Evolutionary conservation across 23 tunicate genomes (phyloP), one percentile per base, ranked within the genome.

Genomic region (Diplosoma virens): DNA sequence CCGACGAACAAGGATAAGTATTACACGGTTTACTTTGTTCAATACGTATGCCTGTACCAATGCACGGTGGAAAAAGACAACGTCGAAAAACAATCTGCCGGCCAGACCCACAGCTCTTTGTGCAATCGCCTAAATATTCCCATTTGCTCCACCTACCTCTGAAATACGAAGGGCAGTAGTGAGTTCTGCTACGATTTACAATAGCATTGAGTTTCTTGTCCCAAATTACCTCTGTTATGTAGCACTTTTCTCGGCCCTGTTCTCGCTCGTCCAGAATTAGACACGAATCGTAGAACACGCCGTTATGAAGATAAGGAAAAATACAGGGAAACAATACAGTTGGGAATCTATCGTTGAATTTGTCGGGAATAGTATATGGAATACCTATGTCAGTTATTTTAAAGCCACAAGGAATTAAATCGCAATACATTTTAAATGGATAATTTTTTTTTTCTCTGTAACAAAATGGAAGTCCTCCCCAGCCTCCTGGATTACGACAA

Each of bases 131-230:
- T 24, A 24, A 31, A 47, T 35, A 71, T 3, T 30, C 23, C 89
- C 89, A 90, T 26, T 83, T 73, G 1, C 76, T 32, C 97, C 97
- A 90, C 33, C 30, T 66, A 1, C 97, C 97, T 63, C 81, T 73
- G 9, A 59, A 72, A 32, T 59, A 79, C n/a, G 55, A 21, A n/a
- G 97, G 89, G 32, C 97, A 90, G 33, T 90, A 84, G 4, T 61
- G 59, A 6, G 3, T 4, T 14, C 25, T 47, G 2, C 60, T 79
- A 14, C 56, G 36, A 20, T 30, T 58, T n/a, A n/a, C n/a, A n/a
- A n/a, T n/a, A n/a, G n/a, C n/a, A n/a, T n/a, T n/a, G n/a, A n/a
- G n/a, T n/a, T n/a, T n/a, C 0, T 41, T 41, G 1, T 58, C 73
- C 1, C 23, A 0, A 2, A 32, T 56, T n/a, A 36, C 64, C n/a